Evolutionary conservation across 2,888 invertebrate genomes (phyloP), one percentile per base, ranked within the genome.

Genomic region (Cheilosia pagana): DNA sequence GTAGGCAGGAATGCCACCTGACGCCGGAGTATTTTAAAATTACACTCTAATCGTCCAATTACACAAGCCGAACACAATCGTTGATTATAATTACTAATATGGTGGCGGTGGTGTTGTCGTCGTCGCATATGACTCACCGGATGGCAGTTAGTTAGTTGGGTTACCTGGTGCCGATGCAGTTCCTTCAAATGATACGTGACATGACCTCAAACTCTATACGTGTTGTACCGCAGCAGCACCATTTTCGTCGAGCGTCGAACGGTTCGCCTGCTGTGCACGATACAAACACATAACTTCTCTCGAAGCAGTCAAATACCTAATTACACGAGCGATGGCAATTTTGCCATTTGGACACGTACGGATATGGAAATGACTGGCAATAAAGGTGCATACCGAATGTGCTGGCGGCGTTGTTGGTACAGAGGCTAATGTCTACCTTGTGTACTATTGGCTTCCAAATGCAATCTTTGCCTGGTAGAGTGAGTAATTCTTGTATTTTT

Each of bases 291-390:
- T 52, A 45, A 53, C 35, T 45, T 39, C 62, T 52, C 45, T 35
- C 19, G 60, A 65, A 72, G 63, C 59, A 50, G 59, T 59, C 75
- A 85, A 71, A 75, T 76, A 81, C 70, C 79, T 85, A 81, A 85
- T 85, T 79, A 85, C 65, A 65, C 70, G 71, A 75, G 71, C 79
- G 78, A 71, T 85, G 70, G 85, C 79, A 85, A 85, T 85, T 85
- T 85, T 79, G 79, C 85, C 79, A 79, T 85, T 85, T 45, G 81
- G 67, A 85, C 85, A 85, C 85, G 85, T 85, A 76, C 81, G 52
- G 50, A 81, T 85, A 85, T 85, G 85, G 79, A 85, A 85, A 85
- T 85, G 81, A 70, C 75, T 71, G 43, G 79, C 75, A 71, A 85
- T 85, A 81, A 85, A 85, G 85, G 85, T 85, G 85, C 79, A 85